Evolutionary conservation across 2,888 invertebrate species (phyloP).

Genomic region (Drosophila setosimentum): DNA sequence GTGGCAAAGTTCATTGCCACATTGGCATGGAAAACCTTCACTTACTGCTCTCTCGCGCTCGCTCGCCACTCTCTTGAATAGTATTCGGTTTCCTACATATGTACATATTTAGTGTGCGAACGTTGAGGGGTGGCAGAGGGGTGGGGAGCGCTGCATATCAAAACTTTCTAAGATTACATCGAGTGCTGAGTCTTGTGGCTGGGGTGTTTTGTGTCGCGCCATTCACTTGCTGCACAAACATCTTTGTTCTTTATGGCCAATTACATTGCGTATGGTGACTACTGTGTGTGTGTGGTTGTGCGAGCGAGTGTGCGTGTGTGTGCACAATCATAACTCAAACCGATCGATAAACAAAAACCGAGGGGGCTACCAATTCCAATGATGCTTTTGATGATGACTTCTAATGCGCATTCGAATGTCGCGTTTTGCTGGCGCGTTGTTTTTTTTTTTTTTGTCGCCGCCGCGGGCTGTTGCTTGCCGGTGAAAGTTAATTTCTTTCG

Average conservation of each 20-base stretch:
- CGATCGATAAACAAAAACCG: constrained; percentile 10
- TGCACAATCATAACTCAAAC: constrained; percentile 12
- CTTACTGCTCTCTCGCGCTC: constrained; percentile 1
- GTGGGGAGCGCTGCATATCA: constrained; percentile 4
- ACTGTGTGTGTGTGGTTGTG: neutral
- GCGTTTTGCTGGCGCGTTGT: constrained; percentile 46
- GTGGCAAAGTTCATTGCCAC: constrained; percentile 63
- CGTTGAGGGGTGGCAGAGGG: too few species aligned
- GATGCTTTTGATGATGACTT: constrained; percentile 57
- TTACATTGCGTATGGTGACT: constrained; percentile 5
- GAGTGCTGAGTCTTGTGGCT: neutral
- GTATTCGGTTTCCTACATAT: constrained; percentile 39
- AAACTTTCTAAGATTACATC: constrained; percentile 45
- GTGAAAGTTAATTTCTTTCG: constrained; percentile 72
- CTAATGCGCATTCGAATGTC: constrained; percentile 67
- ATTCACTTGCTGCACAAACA: constrained; percentile 35
- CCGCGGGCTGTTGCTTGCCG: constrained; percentile 53
- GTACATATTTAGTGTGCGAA: constrained; percentile 12
- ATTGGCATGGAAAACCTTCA: constrained; percentile 49
- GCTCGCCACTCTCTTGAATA: constrained; percentile 13
- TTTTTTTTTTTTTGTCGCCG: constrained; percentile 23
- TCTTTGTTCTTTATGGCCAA: constrained; percentile 28
- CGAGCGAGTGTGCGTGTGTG: neutral
- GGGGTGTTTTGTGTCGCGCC: constrained; percentile 9
- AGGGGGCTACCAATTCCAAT: constrained; percentile 24